Evolutionary conservation across 30 jellyfish, hydroid and myxozoan species (phyloP).

Genomic region (Cassiopea andromeda): DNA sequence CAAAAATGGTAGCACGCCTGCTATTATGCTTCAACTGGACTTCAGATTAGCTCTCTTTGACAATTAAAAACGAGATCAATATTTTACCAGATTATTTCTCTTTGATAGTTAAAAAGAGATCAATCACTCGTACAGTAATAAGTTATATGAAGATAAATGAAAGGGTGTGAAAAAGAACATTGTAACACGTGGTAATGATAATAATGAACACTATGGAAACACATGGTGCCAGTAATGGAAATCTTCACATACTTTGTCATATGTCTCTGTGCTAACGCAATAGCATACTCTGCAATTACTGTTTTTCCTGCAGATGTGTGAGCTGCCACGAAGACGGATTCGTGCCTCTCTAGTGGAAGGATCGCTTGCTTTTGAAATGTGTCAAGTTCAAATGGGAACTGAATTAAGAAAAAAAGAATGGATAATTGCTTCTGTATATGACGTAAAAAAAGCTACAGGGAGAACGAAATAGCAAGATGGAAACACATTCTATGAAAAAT

Average conservation of each 20-base stretch:
- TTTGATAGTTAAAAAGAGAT: too few species aligned
- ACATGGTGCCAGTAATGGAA: neutral
- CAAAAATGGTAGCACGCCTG: too few species aligned
- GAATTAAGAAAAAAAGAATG: neutral
- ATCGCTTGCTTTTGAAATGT: conserved; percentile 97
- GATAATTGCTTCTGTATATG: too few species aligned
- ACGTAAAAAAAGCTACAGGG: too few species aligned
- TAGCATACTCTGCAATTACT: conserved; percentile 99
- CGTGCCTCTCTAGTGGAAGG: conserved; percentile 93
- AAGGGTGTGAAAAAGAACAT: too few species aligned
- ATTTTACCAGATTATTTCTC: too few species aligned
- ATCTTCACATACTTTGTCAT: conserved; percentile 83
- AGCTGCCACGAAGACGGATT: conserved; percentile 98
- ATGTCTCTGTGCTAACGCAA: conserved; percentile 97
- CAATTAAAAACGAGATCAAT: too few species aligned
- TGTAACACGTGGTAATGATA: neutral
- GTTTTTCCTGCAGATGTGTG: conserved; percentile 99
- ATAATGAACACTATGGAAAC: neutral
- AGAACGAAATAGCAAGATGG: neutral
- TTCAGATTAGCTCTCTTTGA: too few species aligned
- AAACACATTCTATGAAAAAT: neutral
- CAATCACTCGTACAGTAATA: too few species aligned
- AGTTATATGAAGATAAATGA: too few species aligned
- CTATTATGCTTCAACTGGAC: too few species aligned
- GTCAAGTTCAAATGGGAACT: conserved; percentile 98